Evolutionary conservation across 2,888 invertebrate genomes (phyloP), one percentile per base, ranked within the genome.

Genomic region (Allophyes oxyacanthae): DNA sequence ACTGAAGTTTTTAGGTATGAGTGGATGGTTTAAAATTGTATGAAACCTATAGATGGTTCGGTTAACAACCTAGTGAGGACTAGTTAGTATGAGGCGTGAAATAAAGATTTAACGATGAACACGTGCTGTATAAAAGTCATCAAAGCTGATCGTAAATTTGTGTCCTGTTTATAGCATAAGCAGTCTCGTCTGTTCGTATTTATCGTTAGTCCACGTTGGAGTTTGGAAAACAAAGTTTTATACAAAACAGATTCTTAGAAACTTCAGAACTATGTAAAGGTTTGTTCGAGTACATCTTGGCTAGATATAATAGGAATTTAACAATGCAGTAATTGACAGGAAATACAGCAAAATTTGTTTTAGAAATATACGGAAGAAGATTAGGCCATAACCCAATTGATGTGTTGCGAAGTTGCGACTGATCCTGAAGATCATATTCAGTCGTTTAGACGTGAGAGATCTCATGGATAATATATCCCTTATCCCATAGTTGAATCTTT

Each of bases 101-200:
- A 75, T 75, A 77, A 77, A 76, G 44, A 66, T 76, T 72, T 75
- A 79, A 83, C 66, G 76, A 78, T 51, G 52, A 54, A 71, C 85
- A 85, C 82, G 79, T 85, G 85, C 32, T 61, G 67, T 50, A 64
- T 58, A 56, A 70, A 46, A 75, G 65, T 80, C 73, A 71, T 82
- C 76, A 72, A 65, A 62, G 64, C 28, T 50, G 73, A 58, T 85
- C 86, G 80, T 87, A 78, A 86, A 85, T 61, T 60, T 75, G 68
- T 82, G 78, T 86, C 85, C 74, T 73, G 73, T 81, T 81, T 79
- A 79, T 77, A 66, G 72, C 52, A 52, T 36, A 66, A 30, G 43
- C 53, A 62, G 58, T 48, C 37, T 52, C 43, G 30, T 37, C 40
- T 52, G 42, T 28, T 48, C 40, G 26, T 46, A 30, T 51, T 64